These are phyloP conservation scores for Pantala flavescens DNA, from an alignment of 1,140 invertebrate species.

Conservation along the genomic window DNA sequence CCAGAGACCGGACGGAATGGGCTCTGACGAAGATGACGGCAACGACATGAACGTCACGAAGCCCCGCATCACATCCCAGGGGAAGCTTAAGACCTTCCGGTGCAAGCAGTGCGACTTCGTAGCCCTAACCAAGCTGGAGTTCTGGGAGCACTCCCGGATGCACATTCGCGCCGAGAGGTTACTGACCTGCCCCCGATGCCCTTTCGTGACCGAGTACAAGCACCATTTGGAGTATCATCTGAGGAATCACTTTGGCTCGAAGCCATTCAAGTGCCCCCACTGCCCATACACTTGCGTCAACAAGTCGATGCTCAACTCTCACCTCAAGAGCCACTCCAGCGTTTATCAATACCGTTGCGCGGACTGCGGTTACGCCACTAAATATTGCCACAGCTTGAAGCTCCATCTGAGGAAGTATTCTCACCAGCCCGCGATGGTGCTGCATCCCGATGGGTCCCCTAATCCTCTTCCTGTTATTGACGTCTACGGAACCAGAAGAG, in stretches of 20 bases:
- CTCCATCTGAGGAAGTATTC: conserved; percentile 86
- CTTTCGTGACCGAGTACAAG: conserved; percentile 97
- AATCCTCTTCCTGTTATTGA: conserved; percentile 81
- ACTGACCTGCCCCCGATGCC: conserved; percentile 81
- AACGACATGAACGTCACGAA: neutral
- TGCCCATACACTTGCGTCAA: conserved; percentile 93
- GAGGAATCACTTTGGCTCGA: conserved; percentile 87
- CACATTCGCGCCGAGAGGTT: conserved; percentile 93
- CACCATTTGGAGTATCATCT: conserved; percentile 97
- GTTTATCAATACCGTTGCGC: conserved; percentile 92
- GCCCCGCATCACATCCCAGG: neutral
- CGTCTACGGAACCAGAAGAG: conserved; percentile 76
- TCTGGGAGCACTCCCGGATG: conserved; percentile 80
- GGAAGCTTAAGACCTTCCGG: conserved; percentile 68
- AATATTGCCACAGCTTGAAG: conserved; percentile 96
- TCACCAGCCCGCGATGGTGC: conserved; percentile 75
- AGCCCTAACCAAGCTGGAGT: conserved; percentile 77
- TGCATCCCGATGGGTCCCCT: conserved; percentile 77
- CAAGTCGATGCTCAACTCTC: conserved; percentile 98
- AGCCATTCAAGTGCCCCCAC: conserved; percentile 91
- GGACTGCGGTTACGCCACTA: conserved; percentile 94
- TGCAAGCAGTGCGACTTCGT: conserved; percentile 88
- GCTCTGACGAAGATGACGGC: neutral
- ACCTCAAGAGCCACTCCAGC: conserved; percentile 95
- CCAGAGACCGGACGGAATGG: neutral